A percentile compares a stretch with the other conserved stretches of the same genome.
Conservation (phyloP, 1,140 invertebrate species). For the Aphis gossypii region DNA sequence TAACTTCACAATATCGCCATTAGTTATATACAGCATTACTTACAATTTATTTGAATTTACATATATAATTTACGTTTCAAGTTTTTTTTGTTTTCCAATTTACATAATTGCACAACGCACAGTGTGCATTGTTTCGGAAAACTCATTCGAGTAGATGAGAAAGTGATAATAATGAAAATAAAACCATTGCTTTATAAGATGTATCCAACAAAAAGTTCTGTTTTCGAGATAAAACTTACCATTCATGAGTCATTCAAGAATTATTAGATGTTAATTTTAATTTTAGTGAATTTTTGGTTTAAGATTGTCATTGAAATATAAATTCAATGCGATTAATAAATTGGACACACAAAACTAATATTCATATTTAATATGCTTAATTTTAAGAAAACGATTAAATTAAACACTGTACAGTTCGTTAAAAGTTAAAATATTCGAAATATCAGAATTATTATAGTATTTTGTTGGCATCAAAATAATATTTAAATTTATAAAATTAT, state of each 20-base stretch:
- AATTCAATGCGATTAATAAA: not conserved
- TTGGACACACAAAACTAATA: not conserved
- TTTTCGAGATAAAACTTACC: not conserved
- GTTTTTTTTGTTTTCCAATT: slow-evolving; percentile 5
- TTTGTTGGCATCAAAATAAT: not conserved
- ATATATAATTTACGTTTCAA: not conserved
- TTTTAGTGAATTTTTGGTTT: not conserved
- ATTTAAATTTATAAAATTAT: not conserved
- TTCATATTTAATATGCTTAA: not conserved
- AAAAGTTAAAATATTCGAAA: not conserved
- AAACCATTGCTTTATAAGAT: not conserved
- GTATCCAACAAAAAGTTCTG: not conserved
- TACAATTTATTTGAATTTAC: slow-evolving; percentile 1
- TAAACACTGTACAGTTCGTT: not conserved
- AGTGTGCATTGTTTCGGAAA: slow-evolving; percentile 33
- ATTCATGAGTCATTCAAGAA: not conserved
- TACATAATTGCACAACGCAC: slow-evolving; percentile 30
- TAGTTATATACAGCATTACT: not conserved
- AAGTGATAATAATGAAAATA: not conserved
- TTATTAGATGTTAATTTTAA: slow-evolving; percentile 14
- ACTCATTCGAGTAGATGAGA: slow-evolving; percentile 6
- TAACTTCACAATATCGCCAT: not conserved
- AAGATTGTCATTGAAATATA: not conserved
- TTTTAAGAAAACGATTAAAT: not conserved
- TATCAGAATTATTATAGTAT: not conserved